These are phyloP conservation scores for Vultur gryphus DNA, from an alignment of 2,797 vertebrate genomes.

Conservation along the genomic window DNA sequence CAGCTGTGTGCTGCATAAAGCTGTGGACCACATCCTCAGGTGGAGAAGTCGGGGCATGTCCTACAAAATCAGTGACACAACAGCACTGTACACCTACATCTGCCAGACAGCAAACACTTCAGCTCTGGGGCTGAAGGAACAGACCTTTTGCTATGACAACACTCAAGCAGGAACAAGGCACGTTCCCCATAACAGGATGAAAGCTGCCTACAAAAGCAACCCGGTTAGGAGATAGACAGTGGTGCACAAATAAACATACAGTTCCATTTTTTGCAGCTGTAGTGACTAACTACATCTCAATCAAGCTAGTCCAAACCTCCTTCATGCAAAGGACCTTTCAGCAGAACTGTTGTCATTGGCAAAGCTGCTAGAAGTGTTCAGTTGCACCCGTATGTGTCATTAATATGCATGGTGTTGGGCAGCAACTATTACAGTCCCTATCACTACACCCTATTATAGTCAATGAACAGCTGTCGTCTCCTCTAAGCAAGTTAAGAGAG, in stretches of 20 bases:
- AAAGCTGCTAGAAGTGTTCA: not conserved
- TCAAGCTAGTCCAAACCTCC: not conserved
- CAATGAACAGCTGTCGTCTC: not conserved
- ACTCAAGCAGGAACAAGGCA: not conserved
- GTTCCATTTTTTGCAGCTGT: not conserved
- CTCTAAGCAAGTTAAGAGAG: not conserved
- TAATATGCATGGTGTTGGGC: not conserved
- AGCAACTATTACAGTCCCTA: not conserved
- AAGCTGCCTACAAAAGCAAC: not conserved
- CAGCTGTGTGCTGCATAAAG: too few relatives aligned
- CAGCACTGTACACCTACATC: not conserved
- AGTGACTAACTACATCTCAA: not conserved
- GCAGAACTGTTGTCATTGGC: not conserved
- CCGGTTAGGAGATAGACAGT: not conserved
- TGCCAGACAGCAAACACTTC: not conserved
- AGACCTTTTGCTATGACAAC: not conserved
- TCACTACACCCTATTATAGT: not conserved
- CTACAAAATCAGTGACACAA: not conserved
- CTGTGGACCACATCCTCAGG: not conserved
- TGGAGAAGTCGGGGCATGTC: not conserved
- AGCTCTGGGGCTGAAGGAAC: not conserved
- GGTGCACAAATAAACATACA: rapidly evolving
- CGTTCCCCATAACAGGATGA: rapidly evolving
- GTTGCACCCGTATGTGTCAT: not conserved
- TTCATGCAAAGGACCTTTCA: not conserved